A percentile compares a stretch with the other conserved stretches of the same genome.
Evolutionary conservation across 1,140 invertebrate species (phyloP).

Genomic region (Propsilocerus akamusi): DNA sequence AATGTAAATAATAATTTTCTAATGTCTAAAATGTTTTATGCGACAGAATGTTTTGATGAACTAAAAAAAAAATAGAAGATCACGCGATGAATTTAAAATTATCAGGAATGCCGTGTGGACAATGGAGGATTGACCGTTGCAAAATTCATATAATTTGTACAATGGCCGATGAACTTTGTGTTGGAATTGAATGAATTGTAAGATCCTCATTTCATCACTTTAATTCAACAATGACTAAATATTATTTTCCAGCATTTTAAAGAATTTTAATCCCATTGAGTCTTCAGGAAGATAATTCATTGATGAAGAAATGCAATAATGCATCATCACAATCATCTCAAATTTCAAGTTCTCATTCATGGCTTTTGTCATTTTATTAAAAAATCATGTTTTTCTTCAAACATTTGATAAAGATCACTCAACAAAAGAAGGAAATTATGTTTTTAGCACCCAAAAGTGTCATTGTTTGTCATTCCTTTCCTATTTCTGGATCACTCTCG

Average conservation of each 20-base stretch:
- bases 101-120: background rate
- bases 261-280: no score
- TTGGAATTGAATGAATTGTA: no score
- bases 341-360: background rate
- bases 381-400: background rate
- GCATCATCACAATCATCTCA: no score
- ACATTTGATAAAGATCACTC: background rate
- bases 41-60: background rate
- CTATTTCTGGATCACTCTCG: no score
- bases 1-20: constrained; percentile 4
- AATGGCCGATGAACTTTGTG: no score
- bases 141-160: no score
- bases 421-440: no score
- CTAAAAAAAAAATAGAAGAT: background rate
- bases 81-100: background rate
- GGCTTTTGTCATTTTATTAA: constrained; percentile 1
- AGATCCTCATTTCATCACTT: no score
- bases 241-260: no score
- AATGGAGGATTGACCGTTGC: background rate
- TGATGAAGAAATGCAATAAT: background rate
- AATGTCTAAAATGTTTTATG: background rate
- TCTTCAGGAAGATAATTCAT: background rate
- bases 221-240: no score
- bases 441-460: background rate
- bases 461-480: no score